Evolutionary conservation across 2,113 vertebrate genomes (phyloP).

Genomic region (Tragulus kanchil): DNA sequence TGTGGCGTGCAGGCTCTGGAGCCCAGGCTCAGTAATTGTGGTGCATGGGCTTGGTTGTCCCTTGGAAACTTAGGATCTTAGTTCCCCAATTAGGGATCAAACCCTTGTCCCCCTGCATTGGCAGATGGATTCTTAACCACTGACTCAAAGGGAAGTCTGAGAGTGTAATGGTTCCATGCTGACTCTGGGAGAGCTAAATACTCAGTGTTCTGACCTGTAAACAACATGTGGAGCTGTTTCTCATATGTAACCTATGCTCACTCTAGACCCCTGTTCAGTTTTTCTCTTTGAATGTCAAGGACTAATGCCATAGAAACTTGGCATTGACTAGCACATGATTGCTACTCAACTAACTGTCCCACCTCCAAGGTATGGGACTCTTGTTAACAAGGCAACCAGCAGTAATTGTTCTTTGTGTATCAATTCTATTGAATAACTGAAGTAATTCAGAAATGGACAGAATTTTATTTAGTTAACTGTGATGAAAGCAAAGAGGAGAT

Average conservation of each 20-base stretch:
- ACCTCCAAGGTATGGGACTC: not conserved
- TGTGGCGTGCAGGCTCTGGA: not conserved
- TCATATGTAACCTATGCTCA: not conserved
- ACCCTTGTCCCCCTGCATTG: not conserved
- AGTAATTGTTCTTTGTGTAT: not conserved
- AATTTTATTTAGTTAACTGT: not conserved
- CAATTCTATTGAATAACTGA: not conserved
- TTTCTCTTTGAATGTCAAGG: not conserved
- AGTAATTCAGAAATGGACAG: not conserved
- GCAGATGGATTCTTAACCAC: not conserved
- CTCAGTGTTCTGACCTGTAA: not conserved
- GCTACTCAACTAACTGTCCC: not conserved
- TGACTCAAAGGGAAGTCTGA: not conserved
- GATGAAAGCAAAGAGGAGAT: not conserved
- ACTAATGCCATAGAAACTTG: not conserved
- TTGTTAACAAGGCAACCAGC: not conserved
- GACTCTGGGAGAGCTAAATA: not conserved
- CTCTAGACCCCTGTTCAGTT: not conserved
- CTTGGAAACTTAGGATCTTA: not conserved
- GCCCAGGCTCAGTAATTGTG: not conserved
- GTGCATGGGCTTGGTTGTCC: not conserved
- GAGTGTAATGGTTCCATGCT: not conserved
- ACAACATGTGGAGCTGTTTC: not conserved
- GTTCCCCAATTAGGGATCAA: not conserved
- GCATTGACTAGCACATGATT: not conserved